Evolutionary conservation across 2,888 invertebrate genomes (phyloP), one percentile per base, ranked within the genome.

Genomic region (Carabus problematicus): DNA sequence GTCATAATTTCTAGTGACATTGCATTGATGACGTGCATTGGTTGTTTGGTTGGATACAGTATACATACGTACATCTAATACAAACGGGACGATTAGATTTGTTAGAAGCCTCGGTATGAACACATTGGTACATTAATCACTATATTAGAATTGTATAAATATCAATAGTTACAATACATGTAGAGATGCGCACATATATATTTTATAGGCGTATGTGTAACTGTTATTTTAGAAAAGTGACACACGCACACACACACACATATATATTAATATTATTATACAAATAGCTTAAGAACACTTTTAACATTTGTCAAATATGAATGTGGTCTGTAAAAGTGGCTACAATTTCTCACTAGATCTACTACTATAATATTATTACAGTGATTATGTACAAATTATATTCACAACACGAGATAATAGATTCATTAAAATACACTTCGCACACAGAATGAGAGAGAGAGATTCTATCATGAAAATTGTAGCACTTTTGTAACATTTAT

Each of bases 301-400:
- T 67, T 67, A 67, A 60, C 54, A 60, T 52, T 52, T 67, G 67
- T 60, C 60, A 60, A 66, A 66, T 60, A 60, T 67, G 52, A 52
- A 52, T 52, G 29, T 67, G 54, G 40, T 39, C 41, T n/a, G 42
- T 29, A 59, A 67, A 54, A 67, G 49, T 49, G 49, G 67, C 60
- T 67, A 67, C 60, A 67, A 67, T 67, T 60, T 54, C 39, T 18
- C 40, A 16, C 60, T 67, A 66, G 14, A 16, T 47, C 47, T 49
- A 41, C 14, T 41, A 67, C 42, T 67, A 3, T 29, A 29, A 29
- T 29, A 29, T 29, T 29, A 67, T 49, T 59, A 67, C 60, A 59
- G 16, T 52, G 49, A 66, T 59, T 67, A 67, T 67, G 1, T 67
- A 67, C 67, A 67, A 67, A 67, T 67, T 67, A 67, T 67, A 67